Percentiles rank a stretch among this genome's conserved stretches.
These are phyloP conservation scores for Mastigias papua DNA, from an alignment of 30 jellyfish, hydroid and myxozoan species.

Conservation along the genomic window DNA sequence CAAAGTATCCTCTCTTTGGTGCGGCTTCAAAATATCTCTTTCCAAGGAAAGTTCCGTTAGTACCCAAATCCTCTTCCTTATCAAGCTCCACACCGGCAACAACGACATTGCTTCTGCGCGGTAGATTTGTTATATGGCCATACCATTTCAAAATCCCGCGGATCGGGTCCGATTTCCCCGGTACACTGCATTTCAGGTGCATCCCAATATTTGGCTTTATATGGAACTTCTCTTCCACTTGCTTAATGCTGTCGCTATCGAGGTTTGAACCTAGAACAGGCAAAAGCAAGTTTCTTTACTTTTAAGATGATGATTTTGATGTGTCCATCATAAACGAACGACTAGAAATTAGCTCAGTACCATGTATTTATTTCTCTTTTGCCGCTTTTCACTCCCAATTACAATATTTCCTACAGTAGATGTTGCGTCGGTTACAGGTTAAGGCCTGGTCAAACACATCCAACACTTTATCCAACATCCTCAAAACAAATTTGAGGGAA, in stretches of 20 bases:
- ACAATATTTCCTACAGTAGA: too few species aligned
- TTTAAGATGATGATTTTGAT: too few species aligned
- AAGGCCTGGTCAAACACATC: too few species aligned
- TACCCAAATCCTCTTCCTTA: conserved; percentile 96
- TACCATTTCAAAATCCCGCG: conserved; percentile 86
- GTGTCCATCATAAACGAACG: too few species aligned
- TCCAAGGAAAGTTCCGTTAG: conserved; percentile 99
- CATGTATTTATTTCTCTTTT: too few species aligned
- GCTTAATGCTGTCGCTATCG: conserved; percentile 66
- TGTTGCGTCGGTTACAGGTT: too few species aligned
- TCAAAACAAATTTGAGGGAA: too few species aligned
- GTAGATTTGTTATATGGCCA: conserved; percentile 93
- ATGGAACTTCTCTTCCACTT: conserved; percentile 80
- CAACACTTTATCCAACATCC: too few species aligned
- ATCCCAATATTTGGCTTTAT: conserved; percentile 82
- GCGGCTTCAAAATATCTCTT: conserved; percentile 89
- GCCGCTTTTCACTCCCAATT: too few species aligned
- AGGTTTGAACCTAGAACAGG: conserved; percentile 45
- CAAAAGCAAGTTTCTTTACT: too few species aligned
- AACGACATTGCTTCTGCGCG: conserved; percentile 87
- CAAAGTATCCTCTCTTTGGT: conserved; percentile 92
- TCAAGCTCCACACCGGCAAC: conserved; percentile 98
- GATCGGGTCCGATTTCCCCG: conserved; percentile 89
- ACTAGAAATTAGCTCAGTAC: too few species aligned
- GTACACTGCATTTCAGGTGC: conserved; percentile 87